These are phyloP conservation scores for Coregonus sp. DNA, from an alignment of 2,797 vertebrate species.

Conservation along the genomic window DNA sequence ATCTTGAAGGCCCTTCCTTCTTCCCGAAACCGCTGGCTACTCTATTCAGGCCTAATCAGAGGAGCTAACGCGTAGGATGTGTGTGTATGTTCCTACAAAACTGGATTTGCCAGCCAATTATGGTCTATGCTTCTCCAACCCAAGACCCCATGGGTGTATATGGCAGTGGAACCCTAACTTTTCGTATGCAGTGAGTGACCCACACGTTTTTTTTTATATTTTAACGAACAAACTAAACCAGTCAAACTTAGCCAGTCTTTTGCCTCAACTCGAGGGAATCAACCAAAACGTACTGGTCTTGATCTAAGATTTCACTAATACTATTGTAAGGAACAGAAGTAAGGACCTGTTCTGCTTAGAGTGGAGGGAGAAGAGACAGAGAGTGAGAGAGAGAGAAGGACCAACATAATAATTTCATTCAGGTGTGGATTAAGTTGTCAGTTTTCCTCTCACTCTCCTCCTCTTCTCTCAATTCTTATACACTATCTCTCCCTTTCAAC, in stretches of 20 bases:
- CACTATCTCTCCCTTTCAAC: constrained; percentile 56
- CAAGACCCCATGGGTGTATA: constrained; percentile 1
- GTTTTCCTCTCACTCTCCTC: constrained; percentile 12
- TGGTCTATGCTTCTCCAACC: background rate
- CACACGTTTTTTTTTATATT: background rate
- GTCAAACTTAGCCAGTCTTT: background rate
- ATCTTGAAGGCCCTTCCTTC: constrained; percentile 37
- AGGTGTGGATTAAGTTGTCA: constrained; percentile 28
- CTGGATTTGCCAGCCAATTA: background rate
- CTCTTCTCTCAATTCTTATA: constrained; percentile 27
- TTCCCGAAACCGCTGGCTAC: constrained; percentile 56
- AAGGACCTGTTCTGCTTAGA: background rate
- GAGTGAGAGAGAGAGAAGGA: background rate
- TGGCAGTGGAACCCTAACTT: background rate
- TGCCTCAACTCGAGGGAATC: background rate
- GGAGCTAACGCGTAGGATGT: constrained; percentile 24
- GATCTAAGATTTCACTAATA: background rate
- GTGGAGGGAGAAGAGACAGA: background rate
- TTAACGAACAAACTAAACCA: too few relatives aligned
- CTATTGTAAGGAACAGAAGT: background rate
- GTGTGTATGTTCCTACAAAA: background rate
- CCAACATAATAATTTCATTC: constrained; percentile 28
- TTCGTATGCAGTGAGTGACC: background rate
- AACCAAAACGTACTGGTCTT: background rate
- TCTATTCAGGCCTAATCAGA: constrained; percentile 43